Conservation (phyloP, 2,888 invertebrate species). For the Oscheius sp. region DNA sequence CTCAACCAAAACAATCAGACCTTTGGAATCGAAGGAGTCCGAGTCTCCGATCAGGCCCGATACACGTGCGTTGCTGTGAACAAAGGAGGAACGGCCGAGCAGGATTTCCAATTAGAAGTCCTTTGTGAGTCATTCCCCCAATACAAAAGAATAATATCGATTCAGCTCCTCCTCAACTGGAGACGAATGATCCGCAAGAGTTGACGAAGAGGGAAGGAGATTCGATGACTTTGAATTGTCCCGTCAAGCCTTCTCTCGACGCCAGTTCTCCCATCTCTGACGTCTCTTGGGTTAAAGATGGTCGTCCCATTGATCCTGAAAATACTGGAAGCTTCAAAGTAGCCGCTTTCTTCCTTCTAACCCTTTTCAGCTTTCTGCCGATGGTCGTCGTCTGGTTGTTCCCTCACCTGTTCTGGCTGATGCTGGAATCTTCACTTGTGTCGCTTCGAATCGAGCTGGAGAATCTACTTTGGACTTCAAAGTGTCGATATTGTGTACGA, state of each 20-base stretch:
- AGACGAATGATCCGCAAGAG: conserved; percentile 39
- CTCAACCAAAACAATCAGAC: conserved; percentile 65
- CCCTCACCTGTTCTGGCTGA: conserved; percentile 71
- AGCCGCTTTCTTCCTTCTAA: too few species aligned
- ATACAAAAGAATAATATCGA: background rate
- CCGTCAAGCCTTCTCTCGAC: conserved; percentile 68
- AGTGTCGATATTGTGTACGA: conserved; percentile 74
- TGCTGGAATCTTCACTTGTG: conserved; percentile 75
- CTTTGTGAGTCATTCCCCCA: conserved; percentile 73
- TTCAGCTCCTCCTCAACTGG: conserved; percentile 66
- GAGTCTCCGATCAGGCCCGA: conserved; percentile 74
- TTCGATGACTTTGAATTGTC: conserved; percentile 75
- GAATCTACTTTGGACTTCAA: conserved; percentile 76
- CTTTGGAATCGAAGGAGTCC: conserved; percentile 61
- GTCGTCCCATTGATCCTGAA: conserved; percentile 72
- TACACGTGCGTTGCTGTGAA: conserved; percentile 77
- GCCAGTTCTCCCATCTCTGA: conserved; percentile 54
- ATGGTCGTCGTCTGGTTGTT: conserved; percentile 54
- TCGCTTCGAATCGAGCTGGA: conserved; percentile 78
- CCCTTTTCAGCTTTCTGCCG: conserved; percentile 53
- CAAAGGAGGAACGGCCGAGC: conserved; percentile 74
- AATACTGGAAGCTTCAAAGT: conserved; percentile 13
- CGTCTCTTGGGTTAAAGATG: conserved; percentile 74
- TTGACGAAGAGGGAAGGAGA: conserved; percentile 74
- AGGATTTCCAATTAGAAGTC: conserved; percentile 75